A percentile compares a stretch with the other conserved stretches of the same genome.
These are phyloP conservation scores for Macrophya annulata DNA, from an alignment of 2,888 invertebrate species.

Conservation along the genomic window DNA sequence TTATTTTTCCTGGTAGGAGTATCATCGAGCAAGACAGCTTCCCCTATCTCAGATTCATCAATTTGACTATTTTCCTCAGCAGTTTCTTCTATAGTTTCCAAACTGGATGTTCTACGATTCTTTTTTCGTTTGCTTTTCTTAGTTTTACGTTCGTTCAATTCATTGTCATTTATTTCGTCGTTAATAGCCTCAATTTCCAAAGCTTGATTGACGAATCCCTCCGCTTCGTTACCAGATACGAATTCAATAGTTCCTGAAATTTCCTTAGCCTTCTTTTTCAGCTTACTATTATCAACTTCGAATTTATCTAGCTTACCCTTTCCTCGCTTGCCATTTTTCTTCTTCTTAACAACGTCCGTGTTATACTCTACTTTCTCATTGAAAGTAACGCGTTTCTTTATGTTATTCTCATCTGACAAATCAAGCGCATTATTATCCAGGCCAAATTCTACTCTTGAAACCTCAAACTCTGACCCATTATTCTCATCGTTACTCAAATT, in stretches of 20 bases:
- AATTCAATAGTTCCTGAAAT: constrained; percentile 46
- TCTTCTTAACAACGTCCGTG: constrained; percentile 67
- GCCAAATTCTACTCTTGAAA: constrained; percentile 69
- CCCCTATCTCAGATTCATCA: constrained; percentile 35
- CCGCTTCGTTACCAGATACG: neutral
- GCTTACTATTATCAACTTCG: constrained; percentile 71
- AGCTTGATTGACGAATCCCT: constrained; percentile 71
- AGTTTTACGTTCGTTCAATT: constrained; percentile 70
- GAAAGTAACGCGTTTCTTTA: constrained; percentile 75
- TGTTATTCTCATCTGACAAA: constrained; percentile 71
- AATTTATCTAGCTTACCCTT: constrained; percentile 72
- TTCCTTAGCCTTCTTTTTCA: constrained; percentile 62
- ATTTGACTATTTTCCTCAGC: constrained; percentile 65
- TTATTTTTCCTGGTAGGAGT: constrained; percentile 3
- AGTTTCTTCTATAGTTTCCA: constrained; percentile 73
- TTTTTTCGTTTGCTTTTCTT: constrained; percentile 68
- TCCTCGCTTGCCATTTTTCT: constrained; percentile 65
- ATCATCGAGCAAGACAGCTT: constrained; percentile 42
- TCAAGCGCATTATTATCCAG: constrained; percentile 74
- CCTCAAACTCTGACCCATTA: constrained; percentile 69
- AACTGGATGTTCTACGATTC: constrained; percentile 63
- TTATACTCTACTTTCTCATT: constrained; percentile 74
- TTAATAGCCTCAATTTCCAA: constrained; percentile 67
- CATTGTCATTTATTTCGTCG: constrained; percentile 71
- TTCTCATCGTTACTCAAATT: constrained; percentile 56